Evolutionary conservation across 2,888 invertebrate genomes (phyloP).

Genomic region (Melanostoma scalare): DNA sequence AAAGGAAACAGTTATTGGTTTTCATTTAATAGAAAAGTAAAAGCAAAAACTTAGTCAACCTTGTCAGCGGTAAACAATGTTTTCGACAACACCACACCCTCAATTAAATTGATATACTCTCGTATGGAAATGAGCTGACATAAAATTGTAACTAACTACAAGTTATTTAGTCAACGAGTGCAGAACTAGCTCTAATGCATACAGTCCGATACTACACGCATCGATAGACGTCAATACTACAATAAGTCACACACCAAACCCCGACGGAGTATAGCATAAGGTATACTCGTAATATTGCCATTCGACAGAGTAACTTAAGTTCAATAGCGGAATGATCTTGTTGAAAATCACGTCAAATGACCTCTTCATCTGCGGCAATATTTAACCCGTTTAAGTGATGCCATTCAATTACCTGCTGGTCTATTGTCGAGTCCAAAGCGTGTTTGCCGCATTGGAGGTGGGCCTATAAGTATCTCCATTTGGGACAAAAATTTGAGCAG

Average conservation of each 20-base stretch:
- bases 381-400: slow-evolving; percentile 50
- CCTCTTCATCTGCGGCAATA: slow-evolving; percentile 42
- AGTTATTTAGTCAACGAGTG: slow-evolving; percentile 29
- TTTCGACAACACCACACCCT: slow-evolving; percentile 30
- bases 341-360: slow-evolving; percentile 9
- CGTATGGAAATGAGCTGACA: slow-evolving; percentile 58
- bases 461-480: slow-evolving; percentile 9
- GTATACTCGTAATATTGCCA: slow-evolving; percentile 12
- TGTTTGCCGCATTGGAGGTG: slow-evolving; percentile 7
- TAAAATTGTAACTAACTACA: slow-evolving; percentile 51
- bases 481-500: slow-evolving; percentile 30
- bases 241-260: slow-evolving; percentile 46
- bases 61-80: slow-evolving; percentile 42
- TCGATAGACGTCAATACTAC: slow-evolving; percentile 49
- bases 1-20: neutral
- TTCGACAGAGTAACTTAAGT: slow-evolving; percentile 21
- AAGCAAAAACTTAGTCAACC: slow-evolving; percentile 46
- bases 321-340: slow-evolving; percentile 22
- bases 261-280: neutral
- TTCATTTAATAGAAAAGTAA: slow-evolving; percentile 55
- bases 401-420: slow-evolving; percentile 11
- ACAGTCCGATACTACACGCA: slow-evolving; percentile 44
- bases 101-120: slow-evolving; percentile 3
- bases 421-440: slow-evolving; percentile 3
- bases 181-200: slow-evolving; percentile 3